Evolutionary conservation across 2,113 vertebrate species (phyloP).

Genomic region (Agelaius tricolor): DNA sequence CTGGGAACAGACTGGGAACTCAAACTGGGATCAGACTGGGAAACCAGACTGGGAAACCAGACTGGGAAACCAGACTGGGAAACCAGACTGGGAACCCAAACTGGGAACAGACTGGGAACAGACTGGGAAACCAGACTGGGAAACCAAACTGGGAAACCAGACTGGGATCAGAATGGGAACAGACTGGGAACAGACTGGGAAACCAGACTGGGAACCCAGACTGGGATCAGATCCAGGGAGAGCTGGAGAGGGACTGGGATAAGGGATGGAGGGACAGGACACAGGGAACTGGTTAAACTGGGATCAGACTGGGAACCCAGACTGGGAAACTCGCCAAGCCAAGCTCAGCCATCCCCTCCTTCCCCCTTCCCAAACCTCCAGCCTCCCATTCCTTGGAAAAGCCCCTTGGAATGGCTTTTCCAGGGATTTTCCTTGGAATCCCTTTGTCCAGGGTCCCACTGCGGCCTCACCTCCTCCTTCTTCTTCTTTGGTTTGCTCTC

Average conservation of each 20-base stretch:
- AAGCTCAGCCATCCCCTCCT: background rate
- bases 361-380: background rate
- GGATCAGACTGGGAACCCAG: background rate
- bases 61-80: no score
- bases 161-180: background rate
- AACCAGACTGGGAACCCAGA: no score
- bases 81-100: no score
- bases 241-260: no score
- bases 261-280: no score
- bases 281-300: background rate
- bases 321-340: background rate
- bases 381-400: background rate
- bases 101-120: background rate
- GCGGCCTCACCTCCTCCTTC: slow-evolving; percentile 88
- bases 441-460: background rate
- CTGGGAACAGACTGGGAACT: no score
- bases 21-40: background rate
- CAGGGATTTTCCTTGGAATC: background rate
- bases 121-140: no score
- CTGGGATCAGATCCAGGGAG: no score
- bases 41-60: background rate
- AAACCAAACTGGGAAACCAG: no score
- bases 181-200: background rate
- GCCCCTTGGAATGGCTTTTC: background rate
- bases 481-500: slow-evolving; percentile 96